Evolutionary conservation across 1,140 invertebrate genomes (phyloP), one percentile per base, ranked within the genome.

Genomic region (Elysia chlorotica): DNA sequence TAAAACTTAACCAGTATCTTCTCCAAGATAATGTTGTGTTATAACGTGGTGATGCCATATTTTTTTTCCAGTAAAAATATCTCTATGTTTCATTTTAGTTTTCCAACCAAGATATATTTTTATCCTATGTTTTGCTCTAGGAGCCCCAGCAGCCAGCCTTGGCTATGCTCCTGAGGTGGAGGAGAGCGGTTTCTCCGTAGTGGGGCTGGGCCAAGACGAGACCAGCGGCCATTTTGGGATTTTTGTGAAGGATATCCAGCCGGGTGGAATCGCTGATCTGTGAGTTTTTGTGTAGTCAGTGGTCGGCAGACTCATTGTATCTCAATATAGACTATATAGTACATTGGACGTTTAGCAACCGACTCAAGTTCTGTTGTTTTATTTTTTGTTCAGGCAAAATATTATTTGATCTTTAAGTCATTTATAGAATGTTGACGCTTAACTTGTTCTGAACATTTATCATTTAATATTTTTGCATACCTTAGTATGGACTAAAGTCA

Each of bases 181-280:
- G 54, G 93, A 91, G 74, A 86, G 94, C n/a, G 93, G 93, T 37
- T 93, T 94, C 83, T 93, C 92, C 82, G 93, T 94, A 4, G 92
- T 93, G 71, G 92, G 92, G 17, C 85, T 93, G 59, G 63, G 48
- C 6, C 90, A 91, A 73, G 91, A 89, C 76, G 92, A 93, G 81
- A 80, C 81, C 38, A 70, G 91, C 79, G 92, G 91, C n/a, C 92
- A 93, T 80, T 87, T 93, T 30, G 93, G 93, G 33, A 93, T 94
- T 79, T 94, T 92, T 86, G 89, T 94, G 21, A 92, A 93, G 86
- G 92, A 93, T 80, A 93, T 94, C 77, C 92, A 93, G 84, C 90
- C 90, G 0, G 90, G 89, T 75, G 92, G 93, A 28, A 92, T 93
- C 65, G 93, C 93, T 71, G 92, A 89, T 79, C 90, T 90, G 93